phyloP scores from a whole-genome alignment of 2,113 vertebrate species.

The Hippocampus barbouri region DNA sequence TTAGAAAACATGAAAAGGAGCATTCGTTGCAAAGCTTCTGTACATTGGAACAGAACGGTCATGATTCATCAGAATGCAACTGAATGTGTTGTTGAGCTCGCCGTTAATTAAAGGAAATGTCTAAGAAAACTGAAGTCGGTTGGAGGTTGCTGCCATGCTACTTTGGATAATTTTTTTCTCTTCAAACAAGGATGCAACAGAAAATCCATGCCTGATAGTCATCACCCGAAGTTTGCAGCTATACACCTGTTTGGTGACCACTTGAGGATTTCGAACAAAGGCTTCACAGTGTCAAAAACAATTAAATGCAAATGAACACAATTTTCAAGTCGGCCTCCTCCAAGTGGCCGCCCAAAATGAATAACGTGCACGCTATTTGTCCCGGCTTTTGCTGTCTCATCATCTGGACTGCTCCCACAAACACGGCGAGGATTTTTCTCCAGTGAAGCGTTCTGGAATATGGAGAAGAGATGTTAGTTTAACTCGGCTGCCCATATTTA shows the following conservation, averaged over 20 bases:
- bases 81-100: background rate
- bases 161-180: constrained; percentile 7
- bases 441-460: constrained; percentile 44
- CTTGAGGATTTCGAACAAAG: constrained; percentile 25
- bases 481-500: constrained; percentile 7
- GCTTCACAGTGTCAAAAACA: constrained; percentile 4
- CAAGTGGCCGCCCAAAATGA: background rate
- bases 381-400: constrained; percentile 2
- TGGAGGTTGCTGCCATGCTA: background rate
- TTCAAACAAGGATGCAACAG: constrained; percentile 24
- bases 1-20: constrained; percentile 27
- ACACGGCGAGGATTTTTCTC: constrained; percentile 31
- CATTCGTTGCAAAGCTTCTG: constrained; percentile 17
- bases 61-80: background rate
- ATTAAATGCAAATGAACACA: background rate
- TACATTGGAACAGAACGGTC: background rate
- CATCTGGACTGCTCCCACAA: constrained; percentile 4
- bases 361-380: background rate
- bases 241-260: constrained; percentile 7
- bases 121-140: background rate
- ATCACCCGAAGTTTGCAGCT: constrained; percentile 11
- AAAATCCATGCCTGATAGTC: background rate
- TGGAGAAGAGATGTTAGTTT: constrained; percentile 20
- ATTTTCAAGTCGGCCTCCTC: background rate
- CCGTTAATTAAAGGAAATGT: background rate